Evolutionary conservation across 1,140 invertebrate genomes (phyloP).

Genomic region (Pinna nobilis): DNA sequence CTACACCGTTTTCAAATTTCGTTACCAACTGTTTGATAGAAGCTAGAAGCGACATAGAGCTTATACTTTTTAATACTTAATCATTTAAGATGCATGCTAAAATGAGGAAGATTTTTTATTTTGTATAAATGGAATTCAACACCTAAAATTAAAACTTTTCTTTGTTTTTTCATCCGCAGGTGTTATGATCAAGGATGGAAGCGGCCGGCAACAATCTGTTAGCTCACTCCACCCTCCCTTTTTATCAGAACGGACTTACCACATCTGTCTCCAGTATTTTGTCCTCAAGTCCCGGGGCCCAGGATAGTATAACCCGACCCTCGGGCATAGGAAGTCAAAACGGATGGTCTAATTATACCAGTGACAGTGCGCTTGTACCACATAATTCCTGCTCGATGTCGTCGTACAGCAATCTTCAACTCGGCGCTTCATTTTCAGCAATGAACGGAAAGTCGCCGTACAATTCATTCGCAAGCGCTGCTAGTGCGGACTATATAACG

Average conservation of each 20-base stretch:
- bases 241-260: conserved; percentile 59
- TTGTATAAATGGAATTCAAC: not conserved
- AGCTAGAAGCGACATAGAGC: too few relatives aligned
- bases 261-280: conserved; percentile 64
- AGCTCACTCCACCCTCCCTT: conserved; percentile 64
- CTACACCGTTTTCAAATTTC: too few relatives aligned
- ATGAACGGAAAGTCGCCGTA: conserved; percentile 68
- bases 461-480: conserved; percentile 42
- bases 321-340: conserved; percentile 58
- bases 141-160: not conserved
- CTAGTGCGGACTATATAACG: conserved; percentile 62
- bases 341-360: conserved; percentile 66
- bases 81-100: not conserved
- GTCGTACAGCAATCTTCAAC: conserved; percentile 67
- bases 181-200: conserved; percentile 64
- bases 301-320: conserved; percentile 49
- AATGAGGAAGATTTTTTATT: not conserved
- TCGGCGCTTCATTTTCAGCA: conserved; percentile 65
- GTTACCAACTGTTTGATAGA: too few relatives aligned
- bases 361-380: conserved; percentile 51
- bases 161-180: too few relatives aligned
- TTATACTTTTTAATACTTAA: not conserved
- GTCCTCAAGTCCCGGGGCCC: conserved; percentile 56
- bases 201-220: conserved; percentile 60
- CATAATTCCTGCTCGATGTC: conserved; percentile 70